A percentile compares a stretch with the other conserved stretches of the same genome.
Conservation (phyloP, 2,888 invertebrate genomes). For the Metellina segmentata region DNA sequence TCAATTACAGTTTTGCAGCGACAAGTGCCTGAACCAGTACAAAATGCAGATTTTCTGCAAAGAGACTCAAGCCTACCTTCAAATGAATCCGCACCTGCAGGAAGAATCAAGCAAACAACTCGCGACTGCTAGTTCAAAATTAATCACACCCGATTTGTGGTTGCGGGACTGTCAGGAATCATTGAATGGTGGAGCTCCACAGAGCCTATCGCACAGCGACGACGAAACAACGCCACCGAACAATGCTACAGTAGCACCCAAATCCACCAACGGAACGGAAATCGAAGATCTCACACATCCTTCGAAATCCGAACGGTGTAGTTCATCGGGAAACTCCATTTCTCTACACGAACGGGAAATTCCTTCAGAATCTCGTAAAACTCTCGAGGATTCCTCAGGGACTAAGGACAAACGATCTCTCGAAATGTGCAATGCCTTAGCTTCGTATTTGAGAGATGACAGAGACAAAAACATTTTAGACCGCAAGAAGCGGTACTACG, state of each 20-base stretch:
- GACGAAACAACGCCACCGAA: constrained; percentile 15
- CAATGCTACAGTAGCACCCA: neutral
- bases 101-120: constrained; percentile 61
- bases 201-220: constrained; percentile 23
- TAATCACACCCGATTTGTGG: constrained; percentile 96
- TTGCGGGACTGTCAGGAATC: constrained; percentile 86
- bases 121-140: constrained; percentile 78
- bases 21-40: constrained; percentile 96
- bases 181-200: constrained; percentile 32
- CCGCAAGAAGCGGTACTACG: constrained; percentile 41
- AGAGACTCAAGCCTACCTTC: constrained; percentile 94
- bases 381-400: neutral
- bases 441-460: constrained; percentile 62
- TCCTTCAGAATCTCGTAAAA: constrained; percentile 1
- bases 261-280: constrained; percentile 24
- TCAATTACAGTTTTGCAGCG: constrained; percentile 93
- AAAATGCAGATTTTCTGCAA: constrained; percentile 98
- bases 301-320: constrained; percentile 33
- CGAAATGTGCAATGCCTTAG: constrained; percentile 58
- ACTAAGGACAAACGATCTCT: constrained; percentile 8
- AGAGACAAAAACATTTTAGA: constrained; percentile 50
- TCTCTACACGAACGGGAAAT: constrained; percentile 17
- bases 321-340: neutral
- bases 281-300: constrained; percentile 54
- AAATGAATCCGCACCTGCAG: constrained; percentile 86